phyloP scores from a whole-genome alignment of 1,140 invertebrate species.

The Neodiprion lecontei region DNA sequence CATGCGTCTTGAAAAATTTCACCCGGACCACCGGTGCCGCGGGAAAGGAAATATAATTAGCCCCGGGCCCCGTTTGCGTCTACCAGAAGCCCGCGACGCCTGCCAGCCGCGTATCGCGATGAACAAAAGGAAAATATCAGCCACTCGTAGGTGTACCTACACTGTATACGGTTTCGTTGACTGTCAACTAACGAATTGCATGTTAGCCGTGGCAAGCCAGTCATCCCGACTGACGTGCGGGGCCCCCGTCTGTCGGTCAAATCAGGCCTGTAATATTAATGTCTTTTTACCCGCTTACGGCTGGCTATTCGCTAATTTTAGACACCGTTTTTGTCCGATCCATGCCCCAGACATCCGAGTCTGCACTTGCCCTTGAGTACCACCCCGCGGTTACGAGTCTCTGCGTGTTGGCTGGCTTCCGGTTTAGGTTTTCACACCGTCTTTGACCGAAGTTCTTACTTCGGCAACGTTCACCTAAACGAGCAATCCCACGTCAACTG shows the following conservation, averaged over 20 bases:
- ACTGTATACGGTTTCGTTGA: not conserved
- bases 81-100: not conserved
- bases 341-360: too few species aligned
- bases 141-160: not conserved
- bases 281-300: not conserved
- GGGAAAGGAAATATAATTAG: not conserved
- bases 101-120: not conserved
- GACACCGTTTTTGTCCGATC: too few species aligned
- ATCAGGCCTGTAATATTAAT: constrained; percentile 5
- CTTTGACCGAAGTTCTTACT: too few species aligned
- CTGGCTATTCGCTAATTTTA: not conserved
- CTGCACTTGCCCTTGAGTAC: too few species aligned
- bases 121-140: not conserved
- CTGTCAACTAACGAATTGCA: constrained; percentile 5
- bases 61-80: not conserved
- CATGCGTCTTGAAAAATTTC: not conserved
- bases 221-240: not conserved
- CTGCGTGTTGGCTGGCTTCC: too few species aligned
- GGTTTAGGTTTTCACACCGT: too few species aligned
- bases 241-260: not conserved
- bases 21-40: not conserved
- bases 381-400: too few species aligned
- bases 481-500: too few species aligned
- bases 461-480: too few species aligned
- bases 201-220: not conserved